Percentiles rank a stretch among this genome's conserved stretches.
Conservation (phyloP, 2,797 vertebrate species). For the Glossophaga mutica region DNA sequence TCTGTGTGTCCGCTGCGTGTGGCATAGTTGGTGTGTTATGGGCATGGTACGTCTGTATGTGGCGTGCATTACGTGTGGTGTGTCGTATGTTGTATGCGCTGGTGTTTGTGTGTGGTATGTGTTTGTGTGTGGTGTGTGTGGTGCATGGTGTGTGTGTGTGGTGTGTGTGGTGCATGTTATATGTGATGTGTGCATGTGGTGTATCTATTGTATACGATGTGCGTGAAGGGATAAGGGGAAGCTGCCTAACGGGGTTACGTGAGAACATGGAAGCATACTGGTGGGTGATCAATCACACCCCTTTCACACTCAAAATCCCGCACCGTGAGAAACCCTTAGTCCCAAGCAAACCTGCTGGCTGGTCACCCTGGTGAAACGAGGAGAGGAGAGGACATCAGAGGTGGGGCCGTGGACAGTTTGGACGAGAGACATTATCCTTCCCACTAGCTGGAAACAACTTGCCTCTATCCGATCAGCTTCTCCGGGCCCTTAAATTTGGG, state of each 20-base stretch:
- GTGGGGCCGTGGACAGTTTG: neutral
- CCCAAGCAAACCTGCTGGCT: neutral
- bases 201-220: neutral
- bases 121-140: too few relatives aligned
- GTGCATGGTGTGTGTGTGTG: too few relatives aligned
- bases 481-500: neutral
- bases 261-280: fast-evolving
- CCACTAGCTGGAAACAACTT: neutral
- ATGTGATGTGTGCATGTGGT: neutral
- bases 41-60: neutral
- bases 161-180: too few relatives aligned
- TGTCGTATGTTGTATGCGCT: neutral
- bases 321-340: neutral
- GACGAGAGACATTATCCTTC: neutral
- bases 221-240: neutral
- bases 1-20: neutral
- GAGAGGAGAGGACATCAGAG: neutral
- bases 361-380: neutral
- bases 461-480: neutral
- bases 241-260: neutral
- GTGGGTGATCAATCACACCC: neutral
- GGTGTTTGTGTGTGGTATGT: too few relatives aligned
- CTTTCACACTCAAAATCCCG: neutral
- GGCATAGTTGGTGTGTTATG: neutral
- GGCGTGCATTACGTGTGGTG: neutral